These are phyloP conservation scores for Procapra przewalskii DNA, from an alignment of 2,113 vertebrate species.

Conservation along the genomic window DNA sequence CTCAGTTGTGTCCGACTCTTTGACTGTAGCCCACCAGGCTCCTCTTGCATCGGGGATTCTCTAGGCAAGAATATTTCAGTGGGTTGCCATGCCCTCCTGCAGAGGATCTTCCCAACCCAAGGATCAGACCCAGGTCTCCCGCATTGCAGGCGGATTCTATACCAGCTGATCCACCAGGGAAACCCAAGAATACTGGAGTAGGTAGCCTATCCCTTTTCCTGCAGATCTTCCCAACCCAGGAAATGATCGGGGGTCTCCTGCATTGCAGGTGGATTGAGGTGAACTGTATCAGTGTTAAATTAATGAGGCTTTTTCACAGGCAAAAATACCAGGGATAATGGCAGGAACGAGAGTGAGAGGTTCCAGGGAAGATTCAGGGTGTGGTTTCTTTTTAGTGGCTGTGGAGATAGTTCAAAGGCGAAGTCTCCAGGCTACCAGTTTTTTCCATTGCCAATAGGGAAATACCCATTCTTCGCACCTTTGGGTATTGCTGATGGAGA, in stretches of 20 bases:
- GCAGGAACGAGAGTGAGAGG: not conserved
- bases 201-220: not conserved
- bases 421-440: not conserved
- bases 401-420: not conserved
- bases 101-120: not conserved
- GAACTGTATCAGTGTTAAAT: not conserved
- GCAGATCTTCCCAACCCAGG: not conserved
- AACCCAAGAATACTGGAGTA: not conserved
- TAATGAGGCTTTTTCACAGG: not conserved
- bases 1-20: not conserved
- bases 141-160: not conserved
- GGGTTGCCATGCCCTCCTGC: not conserved
- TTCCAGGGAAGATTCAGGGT: not conserved
- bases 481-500: not conserved
- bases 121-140: not conserved
- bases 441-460: not conserved
- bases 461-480: not conserved
- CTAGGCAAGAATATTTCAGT: not conserved
- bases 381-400: not conserved
- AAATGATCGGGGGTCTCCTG: not conserved
- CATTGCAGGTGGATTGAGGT: not conserved
- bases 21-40: not conserved
- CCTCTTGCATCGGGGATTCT: not conserved
- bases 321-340: not conserved
- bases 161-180: not conserved